Evolutionary conservation across 2,888 invertebrate species (phyloP), one percentile per base, ranked within the genome.

Genomic region (Aporophyla lueneburgensis): DNA sequence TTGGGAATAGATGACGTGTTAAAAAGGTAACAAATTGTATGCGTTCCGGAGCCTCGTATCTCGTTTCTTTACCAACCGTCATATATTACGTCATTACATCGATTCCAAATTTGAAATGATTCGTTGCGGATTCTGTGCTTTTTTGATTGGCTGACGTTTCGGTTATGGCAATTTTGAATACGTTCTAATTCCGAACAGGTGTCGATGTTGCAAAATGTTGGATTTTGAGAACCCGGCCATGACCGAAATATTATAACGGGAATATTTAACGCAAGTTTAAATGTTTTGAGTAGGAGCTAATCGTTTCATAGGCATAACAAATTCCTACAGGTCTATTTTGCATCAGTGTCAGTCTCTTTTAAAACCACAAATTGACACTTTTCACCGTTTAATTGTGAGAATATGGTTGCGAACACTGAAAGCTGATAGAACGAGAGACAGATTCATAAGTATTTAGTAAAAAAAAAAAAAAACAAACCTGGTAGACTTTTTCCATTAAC

Each of bases 1-100:
- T 94, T 90, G 91, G 91, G 94, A 96, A 96, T 95, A 94, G 94
- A 96, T 96, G 96, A 96, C 93, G 96, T 96, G 96, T 96, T 96
- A 96, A 96, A 96, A 96, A 95, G 95, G 93, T 95, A 93, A 95
- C 94, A 93, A 93, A 94, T 94, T 93, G 94, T 92, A 89, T 86
- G 88, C 84, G 89, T 84, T 83, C 86, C 84, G 86, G 76, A 76
- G 83, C 69, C 51, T 88, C 73, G 90, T 92, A 90, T 93, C 92
- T 91, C 91, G 92, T 93, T 93, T 93, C 91, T 88, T 89, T 84
- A 91, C 89, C 88, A 91, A 93, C 91, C 90, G 91, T 91, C 90
- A 91, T 93, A 93, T 94, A 93, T 94, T 92, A 93, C 90, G 90
- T 87, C 90, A 87, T 80, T 84, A 81, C 63, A 74, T 78, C 62